Evolutionary conservation across 2,113 vertebrate genomes (phyloP).

Genomic region (Cathartes aura): DNA sequence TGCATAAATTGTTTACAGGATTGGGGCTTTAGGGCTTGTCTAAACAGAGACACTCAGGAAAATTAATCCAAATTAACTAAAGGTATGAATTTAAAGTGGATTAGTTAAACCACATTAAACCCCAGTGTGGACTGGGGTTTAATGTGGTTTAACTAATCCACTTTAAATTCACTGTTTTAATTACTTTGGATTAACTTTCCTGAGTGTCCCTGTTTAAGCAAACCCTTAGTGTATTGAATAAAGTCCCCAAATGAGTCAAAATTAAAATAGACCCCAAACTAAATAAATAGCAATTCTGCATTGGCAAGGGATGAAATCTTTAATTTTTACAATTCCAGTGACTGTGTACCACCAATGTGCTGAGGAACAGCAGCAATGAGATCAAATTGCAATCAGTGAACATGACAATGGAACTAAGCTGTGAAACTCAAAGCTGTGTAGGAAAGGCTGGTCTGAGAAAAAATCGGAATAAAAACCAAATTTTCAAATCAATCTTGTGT

Average conservation of each 20-base stretch:
- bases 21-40: slow-evolving; percentile 72
- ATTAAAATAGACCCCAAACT: slow-evolving; percentile 52
- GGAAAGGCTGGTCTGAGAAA: neutral
- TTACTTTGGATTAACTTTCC: slow-evolving; percentile 72
- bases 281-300: slow-evolving; percentile 49
- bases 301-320: slow-evolving; percentile 46
- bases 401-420: neutral
- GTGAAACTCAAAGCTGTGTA: neutral
- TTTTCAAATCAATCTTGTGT: neutral
- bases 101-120: slow-evolving; percentile 73
- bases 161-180: slow-evolving; percentile 72
- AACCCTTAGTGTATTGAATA: slow-evolving; percentile 48
- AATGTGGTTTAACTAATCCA: slow-evolving; percentile 73
- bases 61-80: slow-evolving; percentile 74
- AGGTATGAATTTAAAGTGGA: slow-evolving; percentile 74
- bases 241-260: slow-evolving; percentile 57
- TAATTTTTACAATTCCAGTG: slow-evolving; percentile 21
- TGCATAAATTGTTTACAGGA: slow-evolving; percentile 68
- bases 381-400: neutral
- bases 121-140: neutral
- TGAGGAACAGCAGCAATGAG: neutral
- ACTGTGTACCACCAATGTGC: neutral
- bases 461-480: neutral
- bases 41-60: slow-evolving; percentile 72
- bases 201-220: slow-evolving; percentile 67